Evolutionary conservation across 2,797 vertebrate species (phyloP).

Genomic region (Chromobotia macracanthus): DNA sequence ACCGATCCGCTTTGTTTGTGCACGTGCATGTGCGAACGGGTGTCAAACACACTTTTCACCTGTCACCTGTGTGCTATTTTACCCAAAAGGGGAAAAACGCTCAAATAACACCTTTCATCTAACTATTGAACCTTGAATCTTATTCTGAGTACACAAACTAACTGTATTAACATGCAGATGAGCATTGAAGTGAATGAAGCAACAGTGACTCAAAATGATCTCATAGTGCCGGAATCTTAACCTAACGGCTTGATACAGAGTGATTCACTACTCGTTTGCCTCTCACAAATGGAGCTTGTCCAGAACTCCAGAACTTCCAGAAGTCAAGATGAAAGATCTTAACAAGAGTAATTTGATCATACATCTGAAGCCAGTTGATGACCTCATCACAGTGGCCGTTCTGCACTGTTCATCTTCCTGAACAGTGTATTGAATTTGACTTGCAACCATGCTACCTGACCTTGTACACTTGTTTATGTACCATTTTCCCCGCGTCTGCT

Average conservation of each 20-base stretch:
- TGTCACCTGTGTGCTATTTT: conserved; percentile 51
- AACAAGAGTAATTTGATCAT: neutral
- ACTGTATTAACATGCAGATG: neutral
- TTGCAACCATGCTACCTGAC: conserved; percentile 6
- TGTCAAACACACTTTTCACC: conserved; percentile 55
- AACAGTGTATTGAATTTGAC: conserved; percentile 27
- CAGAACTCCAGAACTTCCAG: conserved; percentile 4
- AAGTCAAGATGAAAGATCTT: conserved; percentile 16
- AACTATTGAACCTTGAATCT: conserved; percentile 28
- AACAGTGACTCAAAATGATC: neutral
- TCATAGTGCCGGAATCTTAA: conserved; percentile 8
- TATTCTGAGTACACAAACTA: neutral
- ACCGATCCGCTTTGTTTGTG: conserved; percentile 58
- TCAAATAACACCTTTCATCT: conserved; percentile 28
- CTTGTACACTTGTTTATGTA: conserved; percentile 6
- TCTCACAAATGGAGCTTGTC: conserved; percentile 31
- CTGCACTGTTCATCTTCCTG: neutral
- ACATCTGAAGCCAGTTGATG: conserved; percentile 13
- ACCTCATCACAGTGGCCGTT: conserved; percentile 30
- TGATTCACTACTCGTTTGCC: conserved; percentile 1
- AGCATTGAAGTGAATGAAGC: neutral
- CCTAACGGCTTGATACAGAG: neutral
- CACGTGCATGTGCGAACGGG: conserved; percentile 10
- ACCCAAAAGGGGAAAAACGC: neutral
- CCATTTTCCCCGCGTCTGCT: neutral